Percentiles rank a stretch among this genome's conserved stretches.
Evolutionary conservation across 2,113 vertebrate genomes (phyloP).

Genomic region (Verasper variegatus): DNA sequence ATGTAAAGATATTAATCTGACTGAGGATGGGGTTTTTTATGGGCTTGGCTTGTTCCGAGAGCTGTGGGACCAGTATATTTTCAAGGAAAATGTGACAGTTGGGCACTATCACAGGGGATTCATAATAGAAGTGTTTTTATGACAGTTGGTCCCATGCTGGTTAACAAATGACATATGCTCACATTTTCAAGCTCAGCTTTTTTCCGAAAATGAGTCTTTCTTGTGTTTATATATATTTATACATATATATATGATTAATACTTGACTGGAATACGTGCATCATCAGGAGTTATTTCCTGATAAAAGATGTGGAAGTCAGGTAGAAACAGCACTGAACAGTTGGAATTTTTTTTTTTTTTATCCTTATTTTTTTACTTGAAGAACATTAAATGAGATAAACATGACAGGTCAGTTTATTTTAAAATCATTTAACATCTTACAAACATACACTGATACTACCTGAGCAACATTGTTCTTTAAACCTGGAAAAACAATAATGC

Average conservation of each 20-base stretch:
- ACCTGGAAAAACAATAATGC: neutral
- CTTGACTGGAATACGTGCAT: too few species aligned
- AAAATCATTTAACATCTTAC: neutral
- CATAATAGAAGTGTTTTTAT: slow-evolving; percentile 47
- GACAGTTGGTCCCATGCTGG: slow-evolving; percentile 40
- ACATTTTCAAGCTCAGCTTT: slow-evolving; percentile 9
- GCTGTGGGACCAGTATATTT: slow-evolving; percentile 28
- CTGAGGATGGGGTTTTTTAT: slow-evolving; percentile 32
- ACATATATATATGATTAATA: too few species aligned
- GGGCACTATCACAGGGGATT: slow-evolving; percentile 41
- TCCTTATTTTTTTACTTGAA: too few species aligned
- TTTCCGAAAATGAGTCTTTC: slow-evolving; percentile 1
- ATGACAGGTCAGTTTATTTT: neutral
- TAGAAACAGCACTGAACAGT: too few species aligned
- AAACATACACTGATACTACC: neutral
- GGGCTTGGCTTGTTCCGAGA: slow-evolving; percentile 18
- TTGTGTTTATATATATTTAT: neutral
- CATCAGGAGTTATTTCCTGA: too few species aligned
- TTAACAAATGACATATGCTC: slow-evolving; percentile 44
- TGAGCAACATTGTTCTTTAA: neutral
- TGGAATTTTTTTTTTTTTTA: too few species aligned
- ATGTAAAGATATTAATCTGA: slow-evolving; percentile 32
- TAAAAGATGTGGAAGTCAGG: too few species aligned
- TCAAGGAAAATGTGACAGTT: slow-evolving; percentile 42
- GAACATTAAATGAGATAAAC: too few species aligned